Evolutionary conservation across 2,113 vertebrate genomes (phyloP).

Genomic region (Ictalurus furcatus): DNA sequence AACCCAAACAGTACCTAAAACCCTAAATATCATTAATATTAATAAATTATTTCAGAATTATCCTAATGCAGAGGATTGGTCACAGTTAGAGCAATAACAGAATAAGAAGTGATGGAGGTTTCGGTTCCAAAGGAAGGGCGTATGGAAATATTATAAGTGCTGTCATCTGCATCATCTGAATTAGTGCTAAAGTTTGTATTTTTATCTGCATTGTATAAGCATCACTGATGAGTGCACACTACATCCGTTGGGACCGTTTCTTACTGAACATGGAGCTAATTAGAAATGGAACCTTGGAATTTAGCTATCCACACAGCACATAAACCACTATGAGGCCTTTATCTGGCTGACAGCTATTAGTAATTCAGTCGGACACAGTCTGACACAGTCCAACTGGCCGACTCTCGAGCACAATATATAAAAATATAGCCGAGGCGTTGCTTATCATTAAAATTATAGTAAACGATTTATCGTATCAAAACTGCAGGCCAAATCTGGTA

Average conservation of each 20-base stretch:
- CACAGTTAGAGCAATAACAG: not conserved
- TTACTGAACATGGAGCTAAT: not conserved
- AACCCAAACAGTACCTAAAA: too few relatives aligned
- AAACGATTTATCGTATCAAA: not conserved
- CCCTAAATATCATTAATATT: not conserved
- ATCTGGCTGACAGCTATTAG: slow-evolving; percentile 48
- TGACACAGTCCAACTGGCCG: slow-evolving; percentile 45
- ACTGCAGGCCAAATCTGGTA: not conserved
- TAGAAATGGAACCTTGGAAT: not conserved
- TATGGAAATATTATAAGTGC: not conserved
- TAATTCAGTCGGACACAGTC: slow-evolving; percentile 48
- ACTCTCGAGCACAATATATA: not conserved
- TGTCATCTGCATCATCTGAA: not conserved
- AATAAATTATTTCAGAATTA: not conserved
- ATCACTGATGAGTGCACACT: not conserved
- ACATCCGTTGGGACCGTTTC: not conserved
- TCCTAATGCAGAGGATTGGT: not conserved
- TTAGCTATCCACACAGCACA: not conserved
- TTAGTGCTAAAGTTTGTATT: not conserved
- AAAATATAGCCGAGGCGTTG: not conserved
- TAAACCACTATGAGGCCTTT: slow-evolving; percentile 28
- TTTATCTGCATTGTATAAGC: not conserved
- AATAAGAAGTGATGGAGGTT: too few relatives aligned
- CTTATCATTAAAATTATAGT: not conserved
- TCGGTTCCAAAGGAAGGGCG: not conserved